Base-by-base conservation (phyloP, 2,888 invertebrate genomes). In the Spisula subtruncata region DNA sequence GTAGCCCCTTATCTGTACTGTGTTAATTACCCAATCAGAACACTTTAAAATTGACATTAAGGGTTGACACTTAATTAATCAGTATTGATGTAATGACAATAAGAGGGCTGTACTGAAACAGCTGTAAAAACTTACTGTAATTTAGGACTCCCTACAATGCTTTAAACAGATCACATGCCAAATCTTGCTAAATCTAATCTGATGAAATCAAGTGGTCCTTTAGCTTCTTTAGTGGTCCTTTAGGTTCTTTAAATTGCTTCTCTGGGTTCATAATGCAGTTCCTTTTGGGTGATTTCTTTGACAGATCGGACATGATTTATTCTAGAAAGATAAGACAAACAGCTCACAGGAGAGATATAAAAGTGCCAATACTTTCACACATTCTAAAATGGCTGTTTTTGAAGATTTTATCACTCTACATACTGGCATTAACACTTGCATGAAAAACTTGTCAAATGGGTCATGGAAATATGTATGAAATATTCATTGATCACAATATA, bases 171-270 rank as follows among this genome's bases (percentile, higher is more conserved):
- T 80, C 85, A 35, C 85, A 29, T 35, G 80, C n/a, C 25, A 35
- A 56, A 35, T 32, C 80, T 54, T 41, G 18, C 32, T 66, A n/a
- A 46, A 20, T 35, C 25, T 20, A 51, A 84, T 25, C 48, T 12
- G 48, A 71, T 85, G 85, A 85, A 79, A 85, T 85, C 79, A 85
- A 85, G 85, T 80, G 80, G 80, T 56, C 56, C 79, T 85, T 80
- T 56, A 80, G 85, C 41, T 35, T 80, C 41, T 8, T 41, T 41
- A 85, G 85, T 80, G 80, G 80, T 56, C 80, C 79, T 85, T 80
- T 56, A 80, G 85, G 56, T 35, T 80, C 25, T 8, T 16, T 51
- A 12, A 85, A 79, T 75, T 75, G 80, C 56, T 80, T 32, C 85
- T 85, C 25, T 29, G 20, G 80, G 85, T 41, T 79, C 56, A 14